Evolutionary conservation across 2,797 vertebrate species (phyloP), one percentile per base, ranked within the genome.

Genomic region (Sebastes variabilis): DNA sequence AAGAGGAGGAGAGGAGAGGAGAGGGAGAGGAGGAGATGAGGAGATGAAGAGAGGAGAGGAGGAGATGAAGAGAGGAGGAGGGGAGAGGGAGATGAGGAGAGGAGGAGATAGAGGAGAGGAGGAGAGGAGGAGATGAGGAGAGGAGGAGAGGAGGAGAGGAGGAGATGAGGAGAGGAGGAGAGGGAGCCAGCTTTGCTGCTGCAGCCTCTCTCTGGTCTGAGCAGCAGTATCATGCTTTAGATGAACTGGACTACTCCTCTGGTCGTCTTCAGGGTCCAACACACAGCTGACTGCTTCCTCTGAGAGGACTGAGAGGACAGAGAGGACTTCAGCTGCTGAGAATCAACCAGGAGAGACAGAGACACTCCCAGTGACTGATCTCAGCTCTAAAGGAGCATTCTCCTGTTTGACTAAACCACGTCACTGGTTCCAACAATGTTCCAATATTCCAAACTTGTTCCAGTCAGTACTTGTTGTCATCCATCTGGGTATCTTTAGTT

Each of bases 161-260:
- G 30, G 30, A 30, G 30, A 30, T 0, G 30, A 30, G 30, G 30
- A 30, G 30, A 30, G 30, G 32, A 32, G 60, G 18, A 34, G 42
- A 66, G 59, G 8, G 4, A 64, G 58, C 34, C 25, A 65, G 7
- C 36, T 3, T 49, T 38, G 27, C 4, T 38, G 8, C 27, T 68
- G 69, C 74, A 84, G 67, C 62, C 46, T 71, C 70, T 62, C 54
- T 61, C 46, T 72, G 42, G 38, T 80, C 64, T 70, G 66, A 72
- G 4, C 59, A 46, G 42, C 55, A 46, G 62, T 56, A 29, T 22
- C 27, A 18, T 77, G 36, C 36, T 38, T 38, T 42, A 66, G 32
- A 83, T 81, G 66, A 75, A 72, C 56, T 62, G 24, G 56, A 56
- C 70, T 46, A 29, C 66, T 77, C 81, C 80, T 64, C 49, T 81